phyloP scores from a whole-genome alignment of 2,113 vertebrate species.

The Rhinogobius similis region DNA sequence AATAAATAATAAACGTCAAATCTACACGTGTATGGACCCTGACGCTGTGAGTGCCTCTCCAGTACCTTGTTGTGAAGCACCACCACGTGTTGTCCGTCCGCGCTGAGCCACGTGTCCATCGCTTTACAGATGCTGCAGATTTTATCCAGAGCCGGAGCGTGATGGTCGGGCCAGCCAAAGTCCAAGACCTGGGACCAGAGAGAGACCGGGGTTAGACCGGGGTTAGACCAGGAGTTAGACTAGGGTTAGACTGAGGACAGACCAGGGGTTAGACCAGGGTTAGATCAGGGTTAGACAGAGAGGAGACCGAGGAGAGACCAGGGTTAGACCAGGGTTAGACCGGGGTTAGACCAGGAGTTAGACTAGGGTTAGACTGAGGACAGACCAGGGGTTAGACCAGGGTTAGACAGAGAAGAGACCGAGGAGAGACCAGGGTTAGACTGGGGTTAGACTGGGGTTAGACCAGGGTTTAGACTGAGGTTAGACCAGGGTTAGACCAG shows the following conservation, averaged over 20 bases:
- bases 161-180: conserved; percentile 96
- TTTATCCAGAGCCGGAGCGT: conserved; percentile 95
- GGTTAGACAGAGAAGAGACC: no score
- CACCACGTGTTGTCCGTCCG: conserved; percentile 88
- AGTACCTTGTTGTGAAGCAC: conserved; percentile 97
- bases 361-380: no score
- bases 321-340: background rate
- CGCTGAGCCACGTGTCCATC: conserved; percentile 96
- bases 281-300: background rate
- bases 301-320: background rate
- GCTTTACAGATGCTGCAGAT: conserved; percentile 99
- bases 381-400: no score
- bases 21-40: no score
- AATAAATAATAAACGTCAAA: no score
- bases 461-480: no score
- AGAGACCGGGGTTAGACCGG: background rate
- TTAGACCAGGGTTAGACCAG: no score
- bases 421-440: no score
- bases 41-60: no score
- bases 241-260: background rate
- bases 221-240: background rate
- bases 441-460: no score
- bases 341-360: no score
- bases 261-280: background rate
- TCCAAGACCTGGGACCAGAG: conserved; percentile 85